phyloP scores from a whole-genome alignment of 1,140 invertebrate genomes.

The Metopolophium dirhodum region DNA sequence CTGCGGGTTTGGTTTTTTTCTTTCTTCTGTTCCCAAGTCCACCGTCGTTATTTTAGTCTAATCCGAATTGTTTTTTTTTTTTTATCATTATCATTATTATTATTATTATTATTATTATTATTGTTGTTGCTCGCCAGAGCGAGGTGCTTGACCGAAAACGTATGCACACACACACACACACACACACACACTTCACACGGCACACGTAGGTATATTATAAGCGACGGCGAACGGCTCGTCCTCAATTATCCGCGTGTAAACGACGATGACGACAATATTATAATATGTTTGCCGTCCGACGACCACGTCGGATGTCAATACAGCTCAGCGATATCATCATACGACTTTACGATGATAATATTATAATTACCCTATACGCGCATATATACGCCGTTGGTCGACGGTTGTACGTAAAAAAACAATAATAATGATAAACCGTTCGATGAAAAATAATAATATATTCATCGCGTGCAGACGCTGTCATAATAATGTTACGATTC shows the following conservation, averaged over 20 bases:
- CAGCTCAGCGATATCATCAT: background rate
- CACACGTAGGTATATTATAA: background rate
- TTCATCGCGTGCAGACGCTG: background rate
- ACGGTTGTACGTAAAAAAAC: background rate
- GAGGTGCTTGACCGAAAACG: constrained; percentile 50
- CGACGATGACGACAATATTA: background rate
- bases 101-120: background rate
- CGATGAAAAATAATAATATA: background rate
- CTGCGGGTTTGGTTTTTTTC: constrained; percentile 3
- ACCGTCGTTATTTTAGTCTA: background rate
- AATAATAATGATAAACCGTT: constrained; percentile 2
- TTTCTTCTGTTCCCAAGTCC: background rate
- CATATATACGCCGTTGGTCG: background rate
- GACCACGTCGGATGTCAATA: constrained; percentile 20
- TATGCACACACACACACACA: background rate
- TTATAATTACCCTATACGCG: background rate
- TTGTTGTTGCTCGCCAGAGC: background rate
- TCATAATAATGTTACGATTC: background rate
- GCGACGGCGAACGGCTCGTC: background rate
- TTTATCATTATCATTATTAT: too few species aligned
- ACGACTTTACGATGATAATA: background rate
- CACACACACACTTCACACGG: background rate
- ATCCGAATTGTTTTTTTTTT: background rate
- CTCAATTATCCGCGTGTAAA: constrained; percentile 15
- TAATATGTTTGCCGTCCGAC: background rate